Base-by-base conservation (phyloP, 2,797 vertebrate genomes). In the Ceryle rudis region DNA sequence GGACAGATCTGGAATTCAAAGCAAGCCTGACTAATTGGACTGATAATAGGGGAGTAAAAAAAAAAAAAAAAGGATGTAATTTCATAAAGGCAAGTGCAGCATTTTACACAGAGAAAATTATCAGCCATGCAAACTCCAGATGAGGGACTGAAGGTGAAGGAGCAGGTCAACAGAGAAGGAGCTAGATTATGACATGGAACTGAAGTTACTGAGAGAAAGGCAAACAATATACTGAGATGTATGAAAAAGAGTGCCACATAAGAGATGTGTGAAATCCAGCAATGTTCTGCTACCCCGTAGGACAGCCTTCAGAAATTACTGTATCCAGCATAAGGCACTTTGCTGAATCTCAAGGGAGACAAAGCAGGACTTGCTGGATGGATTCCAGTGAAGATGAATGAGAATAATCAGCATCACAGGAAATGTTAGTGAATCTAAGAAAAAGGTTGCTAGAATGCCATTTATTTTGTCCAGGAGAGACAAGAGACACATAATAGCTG, bases 1-100 rank as follows among this genome's bases (percentile, higher is more conserved):
- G 20, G 71, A 74, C 23, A 94, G 52, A 17, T 58, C 33, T 60
- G 60, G 65, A 67, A 81, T 72, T 55, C 44, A 81, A 95, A 81
- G 10, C 16, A 81, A 90, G 52, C 14, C 21, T 52, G 39, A 55
- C 10, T 54, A 90, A 73, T 7, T 62, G 37, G 33, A 74, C 22
- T 69, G 14, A 47, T 1, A 66, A 26, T 11, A 1, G 5, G 9
- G 14, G 13, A 10, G 22, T 16, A 17, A 4, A 7, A 19, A 11
- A 15, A 22, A 10, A 19, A 29, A 4, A 35, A 69, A 67, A 2
- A 46, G 51, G 37, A 18, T 21, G 19, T 5, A 46, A 21, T 58
- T 85, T 74, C 31, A 52, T 49, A 71, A 71, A 79, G 14, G 11
- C 46, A 49, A 79, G 25, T 15, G 10, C 10, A 5, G 2, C 28